These are phyloP conservation scores for Struthio camelus DNA, from an alignment of 2,113 vertebrate species.

Conservation along the genomic window DNA sequence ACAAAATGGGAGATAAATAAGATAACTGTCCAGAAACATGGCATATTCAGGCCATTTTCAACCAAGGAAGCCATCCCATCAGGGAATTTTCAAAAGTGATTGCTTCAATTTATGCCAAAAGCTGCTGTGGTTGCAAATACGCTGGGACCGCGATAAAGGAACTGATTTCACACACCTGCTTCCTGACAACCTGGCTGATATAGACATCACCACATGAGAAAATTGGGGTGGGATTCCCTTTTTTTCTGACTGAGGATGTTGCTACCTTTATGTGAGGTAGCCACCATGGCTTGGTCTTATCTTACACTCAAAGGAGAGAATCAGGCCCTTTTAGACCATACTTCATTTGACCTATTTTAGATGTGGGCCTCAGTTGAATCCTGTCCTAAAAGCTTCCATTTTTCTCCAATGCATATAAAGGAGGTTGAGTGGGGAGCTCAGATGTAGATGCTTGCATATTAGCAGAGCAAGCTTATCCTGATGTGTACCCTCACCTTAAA, in stretches of 20 bases:
- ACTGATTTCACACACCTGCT: not conserved
- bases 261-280: not conserved
- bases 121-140: not conserved
- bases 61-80: rapidly evolving
- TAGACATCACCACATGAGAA: not conserved
- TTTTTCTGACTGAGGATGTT: not conserved
- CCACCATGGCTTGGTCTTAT: too few relatives aligned
- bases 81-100: not conserved
- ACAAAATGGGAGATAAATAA: not conserved
- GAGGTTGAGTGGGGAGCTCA: not conserved
- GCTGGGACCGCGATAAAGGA: not conserved
- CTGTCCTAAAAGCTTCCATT: not conserved
- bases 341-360: not conserved
- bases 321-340: rapidly evolving
- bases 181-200: not conserved
- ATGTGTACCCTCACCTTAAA: not conserved
- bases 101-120: not conserved
- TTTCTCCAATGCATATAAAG: not conserved
- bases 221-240: not conserved
- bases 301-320: not conserved
- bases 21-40: rapidly evolving
- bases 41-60: rapidly evolving
- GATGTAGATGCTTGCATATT: not conserved
- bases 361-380: rapidly evolving
- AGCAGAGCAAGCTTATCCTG: not conserved